phyloP scores from a whole-genome alignment of 2,113 vertebrate genomes.

The Psittacus erithacus region DNA sequence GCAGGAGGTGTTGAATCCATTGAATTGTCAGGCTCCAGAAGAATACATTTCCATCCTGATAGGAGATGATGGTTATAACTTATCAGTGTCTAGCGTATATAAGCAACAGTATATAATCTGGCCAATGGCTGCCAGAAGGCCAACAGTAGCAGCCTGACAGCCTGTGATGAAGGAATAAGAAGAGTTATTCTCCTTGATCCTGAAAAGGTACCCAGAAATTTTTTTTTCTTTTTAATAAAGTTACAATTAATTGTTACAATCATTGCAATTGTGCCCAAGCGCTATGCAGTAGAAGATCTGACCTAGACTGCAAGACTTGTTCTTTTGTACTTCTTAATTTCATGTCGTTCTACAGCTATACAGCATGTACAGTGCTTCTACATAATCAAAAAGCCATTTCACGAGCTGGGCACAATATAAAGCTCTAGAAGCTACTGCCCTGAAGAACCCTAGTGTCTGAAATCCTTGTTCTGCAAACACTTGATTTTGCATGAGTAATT shows the following conservation, averaged over 20 bases:
- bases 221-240: not conserved
- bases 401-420: not conserved
- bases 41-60: not conserved
- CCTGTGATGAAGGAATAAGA: not conserved
- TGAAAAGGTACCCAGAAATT: not conserved
- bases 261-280: not conserved
- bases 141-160: not conserved
- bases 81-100: not conserved
- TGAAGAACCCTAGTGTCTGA: not conserved
- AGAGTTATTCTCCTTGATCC: not conserved
- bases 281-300: not conserved
- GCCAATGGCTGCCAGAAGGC: not conserved
- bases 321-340: not conserved
- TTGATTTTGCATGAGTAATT: not conserved
- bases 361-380: not conserved
- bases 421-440: not conserved
- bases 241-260: not conserved
- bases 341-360: not conserved
- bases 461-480: constrained; percentile 15
- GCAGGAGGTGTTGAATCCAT: not conserved
- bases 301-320: not conserved
- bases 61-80: not conserved
- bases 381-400: not conserved
- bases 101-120: not conserved
- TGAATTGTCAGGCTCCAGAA: not conserved